Conservation (phyloP, 2,797 vertebrate species). For the Eulemur coronatus region DNA sequence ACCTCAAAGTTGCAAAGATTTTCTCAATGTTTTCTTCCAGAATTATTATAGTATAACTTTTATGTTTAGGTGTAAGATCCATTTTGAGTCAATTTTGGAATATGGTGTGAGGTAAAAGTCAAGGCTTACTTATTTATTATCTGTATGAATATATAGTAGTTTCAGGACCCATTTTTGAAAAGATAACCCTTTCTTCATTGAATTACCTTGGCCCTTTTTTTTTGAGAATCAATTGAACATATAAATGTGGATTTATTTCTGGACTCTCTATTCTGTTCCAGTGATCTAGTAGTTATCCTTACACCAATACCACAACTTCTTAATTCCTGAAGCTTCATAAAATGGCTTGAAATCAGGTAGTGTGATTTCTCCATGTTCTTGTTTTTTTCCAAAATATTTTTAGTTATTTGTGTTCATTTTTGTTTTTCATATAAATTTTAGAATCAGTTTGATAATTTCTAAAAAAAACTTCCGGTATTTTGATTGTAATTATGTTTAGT, state of each 20-base stretch:
- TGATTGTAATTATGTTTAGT: not conserved
- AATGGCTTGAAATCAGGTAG: not conserved
- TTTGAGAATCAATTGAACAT: not conserved
- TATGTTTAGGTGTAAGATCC: not conserved
- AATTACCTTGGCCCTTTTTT: rapidly evolving
- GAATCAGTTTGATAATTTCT: not conserved
- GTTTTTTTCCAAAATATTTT: not conserved
- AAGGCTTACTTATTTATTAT: not conserved
- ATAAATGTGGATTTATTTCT: not conserved
- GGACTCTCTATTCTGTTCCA: not conserved
- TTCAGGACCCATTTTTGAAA: not conserved
- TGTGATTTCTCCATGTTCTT: not conserved
- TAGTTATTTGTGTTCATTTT: not conserved
- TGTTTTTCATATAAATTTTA: not conserved
- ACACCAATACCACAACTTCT: not conserved
- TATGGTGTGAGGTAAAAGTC: not conserved
- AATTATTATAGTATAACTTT: not conserved
- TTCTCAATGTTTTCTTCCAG: not conserved
- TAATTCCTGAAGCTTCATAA: not conserved
- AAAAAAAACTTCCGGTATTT: not conserved
- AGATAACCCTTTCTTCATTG: not conserved
- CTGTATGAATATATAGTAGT: not conserved
- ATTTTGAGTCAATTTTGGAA: not conserved
- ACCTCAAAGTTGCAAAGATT: not conserved
- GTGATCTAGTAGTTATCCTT: not conserved